Conservation (phyloP, 1,140 invertebrate species). For the Eueides isabella region DNA sequence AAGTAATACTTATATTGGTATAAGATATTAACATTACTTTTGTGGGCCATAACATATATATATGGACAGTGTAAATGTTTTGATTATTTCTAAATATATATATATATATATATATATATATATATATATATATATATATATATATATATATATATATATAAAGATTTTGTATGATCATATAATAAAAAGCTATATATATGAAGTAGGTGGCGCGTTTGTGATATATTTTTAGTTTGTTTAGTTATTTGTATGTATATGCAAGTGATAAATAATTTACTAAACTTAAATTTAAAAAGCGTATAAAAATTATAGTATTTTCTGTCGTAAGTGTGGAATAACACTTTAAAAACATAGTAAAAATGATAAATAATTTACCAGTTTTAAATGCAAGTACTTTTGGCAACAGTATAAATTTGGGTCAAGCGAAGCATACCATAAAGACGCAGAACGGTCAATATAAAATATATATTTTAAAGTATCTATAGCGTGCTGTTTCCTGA, state of each 20-base stretch:
- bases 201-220: not conserved
- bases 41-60: not conserved
- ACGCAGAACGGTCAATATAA: not conserved
- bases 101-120: no score
- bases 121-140: no score
- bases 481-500: not conserved
- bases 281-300: no score
- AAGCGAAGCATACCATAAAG: not conserved
- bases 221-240: not conserved
- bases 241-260: no score
- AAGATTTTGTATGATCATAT: no score
- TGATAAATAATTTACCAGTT: not conserved
- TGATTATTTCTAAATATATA: not conserved
- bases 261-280: no score
- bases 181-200: not conserved
- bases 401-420: not conserved
- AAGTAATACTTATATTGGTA: not conserved
- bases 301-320: no score
- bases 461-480: not conserved
- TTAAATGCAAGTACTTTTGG: not conserved
- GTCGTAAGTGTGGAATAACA: no score
- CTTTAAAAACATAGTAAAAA: not conserved
- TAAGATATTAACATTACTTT: conserved; percentile 3
- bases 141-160: no score
- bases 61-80: not conserved